Evolutionary conservation across 2,888 invertebrate genomes (phyloP).

Genomic region (Hirtodrosophila histrioides): DNA sequence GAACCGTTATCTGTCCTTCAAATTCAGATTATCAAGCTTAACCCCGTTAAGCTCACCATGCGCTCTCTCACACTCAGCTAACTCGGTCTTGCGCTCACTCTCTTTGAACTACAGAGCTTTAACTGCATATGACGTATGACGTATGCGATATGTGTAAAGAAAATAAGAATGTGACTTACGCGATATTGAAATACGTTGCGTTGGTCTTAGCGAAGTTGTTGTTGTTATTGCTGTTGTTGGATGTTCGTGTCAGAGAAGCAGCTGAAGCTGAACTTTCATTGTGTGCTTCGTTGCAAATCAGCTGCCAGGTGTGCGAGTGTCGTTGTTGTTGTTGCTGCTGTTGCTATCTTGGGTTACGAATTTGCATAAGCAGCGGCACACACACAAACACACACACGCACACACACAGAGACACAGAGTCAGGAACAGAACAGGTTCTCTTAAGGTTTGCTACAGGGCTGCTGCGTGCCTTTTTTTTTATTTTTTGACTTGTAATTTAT

Average conservation of each 20-base stretch:
- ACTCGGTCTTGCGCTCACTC: not conserved
- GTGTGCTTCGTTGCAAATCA: slow-evolving; percentile 56
- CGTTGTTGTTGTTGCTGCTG: slow-evolving; percentile 21
- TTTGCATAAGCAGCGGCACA: slow-evolving; percentile 46
- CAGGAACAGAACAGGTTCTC: slow-evolving; percentile 54
- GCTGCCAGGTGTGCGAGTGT: slow-evolving; percentile 66
- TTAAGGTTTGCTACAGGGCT: slow-evolving; percentile 36
- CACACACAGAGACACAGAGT: slow-evolving; percentile 17
- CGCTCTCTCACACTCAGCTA: not conserved
- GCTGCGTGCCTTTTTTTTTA: slow-evolving; percentile 33
- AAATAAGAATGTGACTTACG: slow-evolving; percentile 41
- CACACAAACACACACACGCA: slow-evolving; percentile 20
- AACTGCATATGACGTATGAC: not conserved
- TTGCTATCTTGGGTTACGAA: slow-evolving; percentile 29
- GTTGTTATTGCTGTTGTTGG: slow-evolving; percentile 14
- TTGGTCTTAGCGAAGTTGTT: slow-evolving; percentile 37
- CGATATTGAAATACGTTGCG: slow-evolving; percentile 46
- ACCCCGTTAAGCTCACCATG: not conserved
- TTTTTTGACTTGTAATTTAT: slow-evolving; percentile 13
- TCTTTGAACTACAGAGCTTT: not conserved
- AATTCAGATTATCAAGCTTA: slow-evolving; percentile 19
- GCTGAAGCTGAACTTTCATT: slow-evolving; percentile 51
- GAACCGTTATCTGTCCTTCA: slow-evolving; percentile 22
- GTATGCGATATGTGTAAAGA: not conserved
- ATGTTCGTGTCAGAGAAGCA: slow-evolving; percentile 34